Evolutionary conservation across 2,888 invertebrate genomes (phyloP).

Genomic region (Eupithecia centaureata): DNA sequence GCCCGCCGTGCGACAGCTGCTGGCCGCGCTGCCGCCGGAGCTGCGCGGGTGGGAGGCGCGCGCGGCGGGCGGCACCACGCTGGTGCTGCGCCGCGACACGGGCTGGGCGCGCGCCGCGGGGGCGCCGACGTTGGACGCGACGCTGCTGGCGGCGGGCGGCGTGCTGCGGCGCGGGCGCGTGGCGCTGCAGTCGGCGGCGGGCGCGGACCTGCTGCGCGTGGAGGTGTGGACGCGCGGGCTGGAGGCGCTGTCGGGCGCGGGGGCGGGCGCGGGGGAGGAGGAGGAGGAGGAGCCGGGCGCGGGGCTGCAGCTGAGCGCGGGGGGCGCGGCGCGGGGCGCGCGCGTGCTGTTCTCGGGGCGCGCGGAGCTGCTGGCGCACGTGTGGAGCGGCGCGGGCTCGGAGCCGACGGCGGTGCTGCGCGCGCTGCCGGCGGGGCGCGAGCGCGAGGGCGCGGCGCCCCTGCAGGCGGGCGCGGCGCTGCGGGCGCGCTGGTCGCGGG

Average conservation of each 20-base stretch:
- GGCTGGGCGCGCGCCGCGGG: conserved; percentile 53
- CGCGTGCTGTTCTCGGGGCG: conserved; percentile 54
- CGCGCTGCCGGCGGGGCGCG: conserved; percentile 47
- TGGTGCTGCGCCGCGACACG: conserved; percentile 56
- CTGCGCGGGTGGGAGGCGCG: conserved; percentile 53
- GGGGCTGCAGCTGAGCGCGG: conserved; percentile 58
- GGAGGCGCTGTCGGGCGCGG: conserved; percentile 48
- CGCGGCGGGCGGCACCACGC: conserved; percentile 53
- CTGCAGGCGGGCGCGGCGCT: conserved; percentile 50
- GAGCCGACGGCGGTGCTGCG: conserved; percentile 63
- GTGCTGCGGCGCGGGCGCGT: conserved; percentile 64
- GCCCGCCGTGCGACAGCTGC: neutral
- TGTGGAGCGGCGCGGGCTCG: conserved; percentile 64
- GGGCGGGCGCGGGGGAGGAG: conserved; percentile 32
- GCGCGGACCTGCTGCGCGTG: conserved; percentile 40
- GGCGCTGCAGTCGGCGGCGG: conserved; percentile 46
- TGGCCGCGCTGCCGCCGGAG: conserved; percentile 43
- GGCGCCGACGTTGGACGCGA: conserved; percentile 55
- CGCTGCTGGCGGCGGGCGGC: conserved; percentile 62
- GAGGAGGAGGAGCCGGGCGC: conserved; percentile 50
- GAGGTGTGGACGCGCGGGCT: conserved; percentile 63
- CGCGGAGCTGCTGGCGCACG: conserved; percentile 68
- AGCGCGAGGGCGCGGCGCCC: conserved; percentile 41
- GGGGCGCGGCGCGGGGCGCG: conserved; percentile 55
- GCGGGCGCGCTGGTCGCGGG: conserved; percentile 28